Percentiles rank a stretch among this genome's conserved stretches.
phyloP scores from a whole-genome alignment of 2,888 invertebrate species.

The Poecilus cupreus region DNA sequence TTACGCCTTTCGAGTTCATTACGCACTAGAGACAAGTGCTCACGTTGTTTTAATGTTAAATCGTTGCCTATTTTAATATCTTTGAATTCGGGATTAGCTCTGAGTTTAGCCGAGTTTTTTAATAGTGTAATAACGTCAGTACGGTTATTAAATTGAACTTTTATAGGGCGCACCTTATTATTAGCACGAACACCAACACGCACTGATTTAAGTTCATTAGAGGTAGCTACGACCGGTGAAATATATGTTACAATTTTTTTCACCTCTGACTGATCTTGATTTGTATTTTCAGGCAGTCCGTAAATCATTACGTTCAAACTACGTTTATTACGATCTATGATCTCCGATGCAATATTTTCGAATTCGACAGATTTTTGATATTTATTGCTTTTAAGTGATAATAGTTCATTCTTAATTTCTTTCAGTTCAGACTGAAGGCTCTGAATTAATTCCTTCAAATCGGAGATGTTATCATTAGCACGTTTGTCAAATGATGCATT shows the following conservation, averaged over 20 bases:
- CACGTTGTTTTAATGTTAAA: neutral
- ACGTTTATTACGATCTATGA: neutral
- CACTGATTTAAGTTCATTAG: neutral
- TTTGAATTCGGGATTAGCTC: neutral
- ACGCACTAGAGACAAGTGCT: neutral
- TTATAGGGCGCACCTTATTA: neutral
- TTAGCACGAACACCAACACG: neutral
- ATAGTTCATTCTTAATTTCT: neutral
- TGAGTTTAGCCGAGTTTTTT: neutral
- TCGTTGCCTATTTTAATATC: neutral
- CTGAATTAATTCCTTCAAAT: neutral
- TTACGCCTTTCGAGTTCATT: neutral
- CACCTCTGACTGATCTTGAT: neutral
- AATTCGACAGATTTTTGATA: neutral
- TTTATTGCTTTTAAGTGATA: neutral
- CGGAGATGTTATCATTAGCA: neutral
- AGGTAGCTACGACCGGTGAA: neutral
- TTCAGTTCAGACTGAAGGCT: neutral
- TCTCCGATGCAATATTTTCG: neutral
- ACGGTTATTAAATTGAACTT: neutral
- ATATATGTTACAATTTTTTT: neutral
- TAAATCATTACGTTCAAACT: neutral
- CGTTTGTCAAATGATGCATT: neutral
- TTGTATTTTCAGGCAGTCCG: neutral
- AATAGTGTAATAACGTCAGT: neutral